These are phyloP conservation scores for Oreonectes daqikongensis DNA, from an alignment of 2,797 vertebrate species.

Conservation along the genomic window DNA sequence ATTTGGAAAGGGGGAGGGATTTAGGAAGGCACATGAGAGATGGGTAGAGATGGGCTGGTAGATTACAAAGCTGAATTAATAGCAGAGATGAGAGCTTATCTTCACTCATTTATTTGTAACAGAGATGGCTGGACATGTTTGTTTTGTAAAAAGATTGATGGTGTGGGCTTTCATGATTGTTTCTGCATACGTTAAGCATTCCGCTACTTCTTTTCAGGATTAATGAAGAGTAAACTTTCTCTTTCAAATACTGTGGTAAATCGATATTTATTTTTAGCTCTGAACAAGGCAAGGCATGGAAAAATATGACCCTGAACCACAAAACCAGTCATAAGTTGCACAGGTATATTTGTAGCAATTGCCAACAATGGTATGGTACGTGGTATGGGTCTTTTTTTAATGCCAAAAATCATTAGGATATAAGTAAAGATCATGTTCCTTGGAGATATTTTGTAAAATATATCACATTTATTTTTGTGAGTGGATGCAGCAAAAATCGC, in stretches of 20 bases:
- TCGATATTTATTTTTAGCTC: background rate
- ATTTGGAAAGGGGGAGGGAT: background rate
- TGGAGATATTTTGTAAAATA: too few relatives aligned
- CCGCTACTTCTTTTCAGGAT: conserved; percentile 2
- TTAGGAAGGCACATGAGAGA: conserved; percentile 11
- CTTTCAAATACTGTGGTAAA: conserved; percentile 16
- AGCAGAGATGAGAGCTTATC: conserved; percentile 24
- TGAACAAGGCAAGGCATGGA: background rate
- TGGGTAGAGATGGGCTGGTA: conserved; percentile 52
- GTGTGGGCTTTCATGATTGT: conserved; percentile 9
- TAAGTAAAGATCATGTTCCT: too few relatives aligned
- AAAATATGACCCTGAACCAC: too few relatives aligned
- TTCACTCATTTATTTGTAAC: conserved; percentile 33
- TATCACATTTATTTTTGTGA: too few relatives aligned
- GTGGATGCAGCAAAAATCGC: too few relatives aligned
- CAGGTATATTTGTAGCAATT: too few relatives aligned
- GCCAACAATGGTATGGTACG: too few relatives aligned
- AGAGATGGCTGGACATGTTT: conserved; percentile 32
- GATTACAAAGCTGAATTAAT: conserved; percentile 58
- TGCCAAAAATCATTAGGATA: too few relatives aligned
- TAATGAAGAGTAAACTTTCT: conserved; percentile 24
- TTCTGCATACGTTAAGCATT: conserved; percentile 16
- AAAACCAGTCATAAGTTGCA: too few relatives aligned
- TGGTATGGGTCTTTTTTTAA: too few relatives aligned
- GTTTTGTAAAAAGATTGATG: conserved; percentile 22